Percentiles rank a stretch among this genome's conserved stretches.
Conservation (phyloP, 2,797 vertebrate genomes). For the Erpetoichthys calabaricus region DNA sequence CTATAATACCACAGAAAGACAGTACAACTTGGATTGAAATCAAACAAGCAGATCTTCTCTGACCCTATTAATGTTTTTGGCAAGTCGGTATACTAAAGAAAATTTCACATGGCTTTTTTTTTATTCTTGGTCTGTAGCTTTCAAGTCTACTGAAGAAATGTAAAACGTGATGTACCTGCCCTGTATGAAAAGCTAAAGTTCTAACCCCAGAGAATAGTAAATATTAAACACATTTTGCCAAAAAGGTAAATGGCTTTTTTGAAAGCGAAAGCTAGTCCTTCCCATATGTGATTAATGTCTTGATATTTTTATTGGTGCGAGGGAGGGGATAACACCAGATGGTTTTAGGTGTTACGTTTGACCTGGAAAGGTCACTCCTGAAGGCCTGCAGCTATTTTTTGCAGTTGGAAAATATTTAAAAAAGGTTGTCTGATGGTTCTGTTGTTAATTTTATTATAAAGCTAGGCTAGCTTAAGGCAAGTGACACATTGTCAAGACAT, state of each 20-base stretch:
- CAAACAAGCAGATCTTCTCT: too few relatives aligned
- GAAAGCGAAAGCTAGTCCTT: constrained; percentile 4
- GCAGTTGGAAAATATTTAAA: too few relatives aligned
- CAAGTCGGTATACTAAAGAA: too few relatives aligned
- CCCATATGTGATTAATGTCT: constrained; percentile 9
- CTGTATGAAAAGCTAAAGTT: background rate
- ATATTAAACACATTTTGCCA: constrained; percentile 6
- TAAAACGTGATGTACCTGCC: background rate
- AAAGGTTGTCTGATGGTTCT: too few relatives aligned
- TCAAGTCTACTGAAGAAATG: background rate
- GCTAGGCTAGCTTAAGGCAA: too few relatives aligned
- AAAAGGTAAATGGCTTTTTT: background rate
- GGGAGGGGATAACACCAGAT: constrained; percentile 33
- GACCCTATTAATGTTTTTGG: too few relatives aligned
- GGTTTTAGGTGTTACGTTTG: constrained; percentile 28
- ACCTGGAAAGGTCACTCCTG: constrained; percentile 14
- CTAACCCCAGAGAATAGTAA: background rate
- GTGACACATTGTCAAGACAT: too few relatives aligned
- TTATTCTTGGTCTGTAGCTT: background rate
- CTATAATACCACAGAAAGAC: too few relatives aligned
- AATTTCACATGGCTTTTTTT: too few relatives aligned
- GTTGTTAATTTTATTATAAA: too few relatives aligned
- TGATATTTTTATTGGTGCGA: constrained; percentile 23
- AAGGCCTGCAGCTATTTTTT: background rate
- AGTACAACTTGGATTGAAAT: too few relatives aligned